These are phyloP conservation scores for Galleria mellonella DNA, from an alignment of 1,140 invertebrate species.

Conservation along the genomic window DNA sequence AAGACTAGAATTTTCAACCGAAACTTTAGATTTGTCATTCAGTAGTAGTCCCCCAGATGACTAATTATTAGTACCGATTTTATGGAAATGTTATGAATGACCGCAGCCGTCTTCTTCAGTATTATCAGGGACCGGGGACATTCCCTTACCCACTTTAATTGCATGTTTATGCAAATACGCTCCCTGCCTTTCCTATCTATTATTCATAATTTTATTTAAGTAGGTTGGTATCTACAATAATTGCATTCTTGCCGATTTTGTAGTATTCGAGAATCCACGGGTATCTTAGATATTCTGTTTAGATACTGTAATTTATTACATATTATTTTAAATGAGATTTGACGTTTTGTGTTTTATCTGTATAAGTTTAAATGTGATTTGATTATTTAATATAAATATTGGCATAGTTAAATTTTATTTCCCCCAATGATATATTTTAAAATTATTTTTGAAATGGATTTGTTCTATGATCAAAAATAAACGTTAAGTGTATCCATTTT, in stretches of 20 bases:
- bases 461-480: too few species aligned
- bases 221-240: slow-evolving; percentile 3
- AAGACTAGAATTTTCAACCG: too few species aligned
- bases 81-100: slow-evolving; percentile 15
- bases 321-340: too few species aligned
- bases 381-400: slow-evolving; percentile 14
- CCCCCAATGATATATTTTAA: too few species aligned
- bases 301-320: neutral
- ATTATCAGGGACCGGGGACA: slow-evolving; percentile 17
- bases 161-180: slow-evolving; percentile 32
- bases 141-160: slow-evolving; percentile 25
- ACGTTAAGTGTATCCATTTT: too few species aligned
- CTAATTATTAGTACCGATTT: too few species aligned
- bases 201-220: slow-evolving; percentile 16
- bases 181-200: slow-evolving; percentile 19
- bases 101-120: slow-evolving; percentile 21
- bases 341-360: too few species aligned
- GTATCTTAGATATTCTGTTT: neutral
- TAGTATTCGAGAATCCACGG: neutral
- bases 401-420: too few species aligned
- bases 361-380: neutral
- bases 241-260: slow-evolving; percentile 14
- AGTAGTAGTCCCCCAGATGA: too few species aligned
- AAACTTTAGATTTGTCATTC: too few species aligned
- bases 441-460: too few species aligned